Base-by-base conservation (phyloP, 1,140 invertebrate genomes). In the Cyphomyrmex costatus region DNA sequence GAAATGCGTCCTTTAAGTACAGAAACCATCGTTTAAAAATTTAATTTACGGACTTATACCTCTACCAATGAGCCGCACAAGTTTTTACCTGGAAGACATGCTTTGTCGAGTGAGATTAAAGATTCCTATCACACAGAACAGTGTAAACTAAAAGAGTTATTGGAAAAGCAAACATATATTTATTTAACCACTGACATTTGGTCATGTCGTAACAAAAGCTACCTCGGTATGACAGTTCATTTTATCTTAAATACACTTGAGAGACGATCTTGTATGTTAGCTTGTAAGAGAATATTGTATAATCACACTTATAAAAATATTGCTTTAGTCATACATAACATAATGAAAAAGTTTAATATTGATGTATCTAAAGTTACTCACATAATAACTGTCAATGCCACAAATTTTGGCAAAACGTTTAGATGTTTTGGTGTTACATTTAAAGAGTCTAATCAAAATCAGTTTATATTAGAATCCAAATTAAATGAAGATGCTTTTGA, bases 171-270 rank as follows among this genome's bases (percentile, higher is more conserved):
- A 58, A 24, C 2, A 7, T 74, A 58, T 36, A 12, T 73, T 4
- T 74, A 30, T 33, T 74, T 74, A 74, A 74, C 71, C 33, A 2
- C 53, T 58, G 53, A 76, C 2, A 76, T 76, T 76, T 76, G 53
- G 30, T 74, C 53, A 0, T 42, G 33, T 76, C 33, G 8, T 14
- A 71, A 74, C 71, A 74, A 36, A 58, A 76, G 71, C 24, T 76
- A 58, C 4, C 19, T 58, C 36, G 53, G 14, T 8, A 58, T 76
- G 53, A 76, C 33, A 3, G 14, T 42, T 58, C 33, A 60, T 10
- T 76, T 58, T 19, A 76, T 42, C 24, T 36, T 3, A 42, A 21
- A 76, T 14, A 58, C n/a, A 2, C 36, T 76, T 14, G 1, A 76
- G 24, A 76, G 33, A 60, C 36, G 19, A 60, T 76, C 14, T 3